Conservation (phyloP, 64 coral and sea anemone species). For the Pocillopora verrucosa region DNA sequence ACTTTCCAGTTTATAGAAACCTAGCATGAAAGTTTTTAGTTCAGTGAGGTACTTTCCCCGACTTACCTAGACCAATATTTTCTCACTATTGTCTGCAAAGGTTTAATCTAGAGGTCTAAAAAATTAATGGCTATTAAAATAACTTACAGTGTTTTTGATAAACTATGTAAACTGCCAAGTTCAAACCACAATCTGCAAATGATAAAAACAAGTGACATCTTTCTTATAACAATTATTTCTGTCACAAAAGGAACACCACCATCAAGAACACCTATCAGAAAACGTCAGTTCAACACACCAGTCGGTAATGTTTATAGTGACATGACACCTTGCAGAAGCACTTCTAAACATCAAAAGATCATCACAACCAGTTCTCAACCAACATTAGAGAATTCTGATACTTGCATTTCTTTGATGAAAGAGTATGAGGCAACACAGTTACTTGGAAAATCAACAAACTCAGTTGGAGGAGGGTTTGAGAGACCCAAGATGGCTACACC, state of each 20-base stretch:
- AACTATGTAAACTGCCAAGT: too few species aligned
- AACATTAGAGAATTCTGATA: background rate
- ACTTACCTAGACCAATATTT: too few species aligned
- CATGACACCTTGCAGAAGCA: background rate
- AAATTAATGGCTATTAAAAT: too few species aligned
- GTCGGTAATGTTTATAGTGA: background rate
- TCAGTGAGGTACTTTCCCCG: too few species aligned
- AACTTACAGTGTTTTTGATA: too few species aligned
- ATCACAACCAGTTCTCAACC: background rate
- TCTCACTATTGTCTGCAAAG: too few species aligned
- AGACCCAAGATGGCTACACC: background rate
- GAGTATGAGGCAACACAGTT: slow-evolving; percentile 6
- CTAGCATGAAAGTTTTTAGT: too few species aligned
- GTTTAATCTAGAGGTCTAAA: too few species aligned
- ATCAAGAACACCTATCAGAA: slow-evolving; percentile 19
- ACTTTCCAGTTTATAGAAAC: too few species aligned
- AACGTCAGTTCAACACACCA: slow-evolving; percentile 29
- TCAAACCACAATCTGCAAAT: too few species aligned
- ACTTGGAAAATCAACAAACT: background rate
- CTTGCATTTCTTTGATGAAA: slow-evolving; percentile 25
- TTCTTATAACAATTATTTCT: background rate
- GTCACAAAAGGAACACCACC: slow-evolving; percentile 9
- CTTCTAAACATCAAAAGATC: background rate
- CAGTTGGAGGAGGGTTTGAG: background rate
- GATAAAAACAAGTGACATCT: too few species aligned